Evolutionary conservation across 2,113 vertebrate genomes (phyloP).

Genomic region (Tetrao urogallus): DNA sequence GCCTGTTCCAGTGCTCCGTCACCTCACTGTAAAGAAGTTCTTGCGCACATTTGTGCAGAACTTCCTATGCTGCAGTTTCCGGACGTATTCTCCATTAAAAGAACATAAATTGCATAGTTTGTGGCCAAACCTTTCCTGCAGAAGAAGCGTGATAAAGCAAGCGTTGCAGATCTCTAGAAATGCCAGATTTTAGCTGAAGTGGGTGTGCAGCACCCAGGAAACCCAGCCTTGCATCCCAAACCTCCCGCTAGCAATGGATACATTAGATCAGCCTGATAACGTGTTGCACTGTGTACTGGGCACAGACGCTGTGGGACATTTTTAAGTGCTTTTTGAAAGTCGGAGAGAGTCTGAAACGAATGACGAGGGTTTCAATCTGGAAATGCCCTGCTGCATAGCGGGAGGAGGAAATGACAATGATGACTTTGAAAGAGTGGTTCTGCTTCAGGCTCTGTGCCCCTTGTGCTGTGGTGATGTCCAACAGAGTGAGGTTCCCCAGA

Average conservation of each 20-base stretch:
- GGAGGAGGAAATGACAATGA: neutral
- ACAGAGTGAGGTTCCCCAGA: neutral
- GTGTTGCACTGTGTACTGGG: neutral
- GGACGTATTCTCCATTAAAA: neutral
- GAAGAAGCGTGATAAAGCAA: neutral
- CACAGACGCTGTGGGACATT: neutral
- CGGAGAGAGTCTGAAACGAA: neutral
- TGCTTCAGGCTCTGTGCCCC: neutral
- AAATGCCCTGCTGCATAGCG: neutral
- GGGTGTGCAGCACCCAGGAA: neutral
- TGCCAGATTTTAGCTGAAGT: neutral
- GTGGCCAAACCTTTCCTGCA: neutral
- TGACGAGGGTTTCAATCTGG: neutral
- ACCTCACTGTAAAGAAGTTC: no score
- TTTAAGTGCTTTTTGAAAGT: neutral
- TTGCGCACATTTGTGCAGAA: no score
- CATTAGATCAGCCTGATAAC: neutral
- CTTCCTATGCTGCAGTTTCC: no score
- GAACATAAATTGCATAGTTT: neutral
- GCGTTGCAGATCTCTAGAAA: neutral
- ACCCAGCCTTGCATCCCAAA: neutral
- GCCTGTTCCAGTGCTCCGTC: no score
- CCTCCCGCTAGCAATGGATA: fast-evolving
- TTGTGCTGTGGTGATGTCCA: neutral
- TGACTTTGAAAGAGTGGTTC: neutral